Base-by-base conservation (phyloP, 2,797 vertebrate species). In the Tapirus indicus region DNA sequence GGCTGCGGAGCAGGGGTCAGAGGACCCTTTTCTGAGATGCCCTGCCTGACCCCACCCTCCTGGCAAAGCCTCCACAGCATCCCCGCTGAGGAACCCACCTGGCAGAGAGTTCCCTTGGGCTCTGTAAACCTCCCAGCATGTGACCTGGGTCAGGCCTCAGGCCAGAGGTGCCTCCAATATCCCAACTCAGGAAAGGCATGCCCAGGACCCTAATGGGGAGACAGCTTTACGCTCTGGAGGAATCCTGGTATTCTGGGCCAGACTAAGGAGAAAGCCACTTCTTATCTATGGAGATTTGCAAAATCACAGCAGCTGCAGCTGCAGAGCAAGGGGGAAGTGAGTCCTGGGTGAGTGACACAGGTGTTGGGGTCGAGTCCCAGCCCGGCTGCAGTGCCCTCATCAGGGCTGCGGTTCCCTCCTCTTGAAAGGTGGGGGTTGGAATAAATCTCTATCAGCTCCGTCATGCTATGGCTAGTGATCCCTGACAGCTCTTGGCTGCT, bases 251-350 rank as follows among this genome's bases (percentile, higher is more conserved):
- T 79, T 86, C 69, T 75, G 89, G 69, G 74, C 4, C 77, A 87
- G 52, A n/a, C n/a, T 68, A 68, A 94, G 54, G 69, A 97, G 52
- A 83, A 83, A 82, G 84, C 29, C 23, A 71, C 18, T 21, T 92
- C 7, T 5, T 60, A 74, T 38, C 20, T 93, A 11, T 10, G 13
- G 68, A 16, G 11, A 60, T 75, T 47, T 83, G 49, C 62, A 87
- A 89, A 94, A 80, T 80, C 64, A 86, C 27, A 74, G 38, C 88
- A 64, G 56, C 52, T 47, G 62, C 38, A 38, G 38, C 80, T 62
- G 44, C 32, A n/a, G 72, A 52, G 47, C 29, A 44, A 78, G 38
- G 60, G 29, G 56, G 35, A 29, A 9, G 49, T 12, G 38, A 41
- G 60, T 64, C 38, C 20, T n/a, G 29, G 38, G 41, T 71, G 44